Evolutionary conservation across 2,888 invertebrate species (phyloP), one percentile per base, ranked within the genome.

Genomic region (Andrena flavipes): DNA sequence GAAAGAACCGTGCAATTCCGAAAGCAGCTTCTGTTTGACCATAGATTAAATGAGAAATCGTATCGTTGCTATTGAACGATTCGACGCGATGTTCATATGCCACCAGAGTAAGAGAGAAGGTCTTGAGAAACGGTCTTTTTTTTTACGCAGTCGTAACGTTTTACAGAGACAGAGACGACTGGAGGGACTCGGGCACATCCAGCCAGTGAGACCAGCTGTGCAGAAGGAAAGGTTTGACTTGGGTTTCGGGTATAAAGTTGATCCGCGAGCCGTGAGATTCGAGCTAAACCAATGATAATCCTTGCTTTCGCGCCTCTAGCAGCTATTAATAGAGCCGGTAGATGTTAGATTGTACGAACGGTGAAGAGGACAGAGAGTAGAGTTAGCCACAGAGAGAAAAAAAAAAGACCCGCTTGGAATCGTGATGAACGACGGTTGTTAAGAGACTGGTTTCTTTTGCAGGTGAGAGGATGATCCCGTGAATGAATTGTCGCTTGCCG

Each of bases 181-280:
- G 91, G 87, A 89, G 88, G 56, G 90, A 90, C 84, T 92, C 90
- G 26, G 90, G 90, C 68, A 89, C 91, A 83, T 92, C 91, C 84
- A 91, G 90, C 74, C 90, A 91, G 85, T 92, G 88, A 92, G 86
- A 84, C 74, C 35, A 1, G 80, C 85, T 85, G 75, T 77, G 83
- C 87, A 84, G 85, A 83, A 88, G 90, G 90, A 91, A 89, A 92
- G 91, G 92, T 92, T 92, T 91, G 92, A 89, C 87, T 88, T 90
- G 87, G 91, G 90, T 90, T 92, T 89, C 88, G 89, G 89, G 90
- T 91, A 91, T 88, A 92, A 89, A 90, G 87, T 91, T 88, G 88
- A 84, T 87, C 90, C 87, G 81, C 82, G 81, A 71, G 69, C 81
- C 74, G 80, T 67, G 67, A 67, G 69, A 48, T 74, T 72, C 35